Evolutionary conservation across 2,797 vertebrate species (phyloP).

Genomic region (Syndactyla subalaris): DNA sequence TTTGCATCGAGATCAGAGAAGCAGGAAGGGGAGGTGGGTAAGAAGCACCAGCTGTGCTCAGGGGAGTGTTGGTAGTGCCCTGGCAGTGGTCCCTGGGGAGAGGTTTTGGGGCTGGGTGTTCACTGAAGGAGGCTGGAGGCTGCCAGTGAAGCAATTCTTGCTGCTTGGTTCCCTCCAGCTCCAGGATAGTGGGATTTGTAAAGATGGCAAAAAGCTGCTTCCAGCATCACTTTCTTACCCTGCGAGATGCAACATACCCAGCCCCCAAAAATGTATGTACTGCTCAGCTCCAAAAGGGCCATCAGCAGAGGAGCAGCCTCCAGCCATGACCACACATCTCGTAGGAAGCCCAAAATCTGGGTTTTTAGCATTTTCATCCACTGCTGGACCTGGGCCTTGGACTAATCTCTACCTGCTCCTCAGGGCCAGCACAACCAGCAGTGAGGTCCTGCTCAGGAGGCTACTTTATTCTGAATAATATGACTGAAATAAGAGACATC

Average conservation of each 20-base stretch:
- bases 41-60: background rate
- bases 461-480: background rate
- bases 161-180: background rate
- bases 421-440: background rate
- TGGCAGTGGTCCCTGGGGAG: background rate
- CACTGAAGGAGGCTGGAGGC: background rate
- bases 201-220: background rate
- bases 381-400: background rate
- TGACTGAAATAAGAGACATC: background rate
- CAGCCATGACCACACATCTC: background rate
- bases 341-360: rapidly evolving
- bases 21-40: background rate
- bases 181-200: background rate
- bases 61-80: background rate
- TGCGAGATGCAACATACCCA: background rate
- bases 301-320: background rate
- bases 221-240: background rate
- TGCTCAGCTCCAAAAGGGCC: background rate
- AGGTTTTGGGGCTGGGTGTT: background rate
- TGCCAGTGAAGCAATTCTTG: background rate
- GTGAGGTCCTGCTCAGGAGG: background rate
- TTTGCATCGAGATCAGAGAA: conserved; percentile 21
- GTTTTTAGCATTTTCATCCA: background rate
- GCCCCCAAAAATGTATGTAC: rapidly evolving
- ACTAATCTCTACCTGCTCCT: background rate